Base-by-base conservation (phyloP, 2,888 invertebrate genomes). In the Temnothorax ravouxi region DNA sequence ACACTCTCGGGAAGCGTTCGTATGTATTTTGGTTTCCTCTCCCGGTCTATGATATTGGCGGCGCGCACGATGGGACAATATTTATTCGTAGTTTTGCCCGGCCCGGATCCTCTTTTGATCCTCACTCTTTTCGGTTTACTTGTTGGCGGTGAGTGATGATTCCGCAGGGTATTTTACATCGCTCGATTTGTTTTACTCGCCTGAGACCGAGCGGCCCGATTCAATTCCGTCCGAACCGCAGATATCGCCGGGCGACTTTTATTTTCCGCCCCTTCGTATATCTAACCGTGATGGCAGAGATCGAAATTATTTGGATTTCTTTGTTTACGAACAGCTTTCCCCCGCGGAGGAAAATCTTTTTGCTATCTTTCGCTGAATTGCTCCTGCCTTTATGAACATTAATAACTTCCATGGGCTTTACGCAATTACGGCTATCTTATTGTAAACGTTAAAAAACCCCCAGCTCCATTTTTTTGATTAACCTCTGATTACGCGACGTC, bases 31-130 rank as follows among this genome's bases (percentile, higher is more conserved):
- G 67, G 75, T 52, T 52, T 82, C 47, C 62, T 38, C 76, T 8
- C 44, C 18, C 13, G 44, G 52, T 6, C n/a, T 44, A 13, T n/a
- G 59, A 69, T 82, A 76, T 87, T 76, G 72, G 47, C 18, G 79
- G 56, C 61, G 59, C 66, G 56, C 56, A 47, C 79, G 83, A 67
- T 83, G n/a, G 59, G 34, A 61, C 75, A 72, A 66, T 88, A 80
- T 67, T 64, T 81, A 87, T 81, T 66, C 80, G 72, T 84, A 64
- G 83, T 86, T 87, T 85, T 62, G 38, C 61, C 64, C 47, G 56
- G 61, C 9, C 50, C 41, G 18, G 21, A 59, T 81, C 69, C 59
- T 66, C 50, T 79, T 83, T 61, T 84, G 56, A 54, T 62, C 74
- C 66, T 66, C 64, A 47, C 44, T 41, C 52, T 83, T 84, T 79